phyloP scores from a whole-genome alignment of 1,140 invertebrate species.

The Homarus americanus region DNA sequence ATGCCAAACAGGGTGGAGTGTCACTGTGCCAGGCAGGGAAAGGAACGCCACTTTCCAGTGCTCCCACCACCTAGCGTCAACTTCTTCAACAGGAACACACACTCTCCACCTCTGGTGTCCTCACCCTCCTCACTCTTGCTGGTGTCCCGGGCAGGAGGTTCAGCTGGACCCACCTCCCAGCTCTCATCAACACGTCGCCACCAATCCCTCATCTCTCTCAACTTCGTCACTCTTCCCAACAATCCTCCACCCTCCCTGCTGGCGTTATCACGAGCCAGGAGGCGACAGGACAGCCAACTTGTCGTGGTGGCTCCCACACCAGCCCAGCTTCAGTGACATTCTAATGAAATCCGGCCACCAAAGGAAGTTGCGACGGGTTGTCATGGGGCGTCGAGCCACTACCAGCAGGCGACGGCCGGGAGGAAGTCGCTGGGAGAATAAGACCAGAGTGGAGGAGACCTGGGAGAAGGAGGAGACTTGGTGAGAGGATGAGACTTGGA shows the following conservation, averaged over 20 bases:
- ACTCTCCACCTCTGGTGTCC: too few species aligned
- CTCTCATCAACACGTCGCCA: too few species aligned
- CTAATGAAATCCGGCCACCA: slow-evolving; percentile 52
- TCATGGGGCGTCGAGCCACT: neutral
- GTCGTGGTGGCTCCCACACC: neutral
- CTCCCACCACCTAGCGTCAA: too few species aligned
- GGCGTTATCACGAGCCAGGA: neutral
- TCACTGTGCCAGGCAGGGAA: too few species aligned
- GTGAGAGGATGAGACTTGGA: neutral
- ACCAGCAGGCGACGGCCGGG: slow-evolving; percentile 8
- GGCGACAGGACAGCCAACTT: neutral
- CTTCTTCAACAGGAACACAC: too few species aligned
- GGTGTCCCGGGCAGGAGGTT: too few species aligned
- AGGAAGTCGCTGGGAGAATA: too few species aligned
- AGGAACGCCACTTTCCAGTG: too few species aligned
- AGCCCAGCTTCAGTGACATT: slow-evolving; percentile 36
- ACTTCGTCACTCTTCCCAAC: neutral
- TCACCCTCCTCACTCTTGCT: too few species aligned
- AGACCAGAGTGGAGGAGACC: too few species aligned
- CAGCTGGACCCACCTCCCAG: too few species aligned
- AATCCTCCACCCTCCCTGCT: neutral
- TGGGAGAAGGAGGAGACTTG: slow-evolving; percentile 1
- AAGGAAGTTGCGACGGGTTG: slow-evolving; percentile 51
- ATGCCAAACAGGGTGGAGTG: too few species aligned
- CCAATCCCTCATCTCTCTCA: neutral